These are phyloP conservation scores for Eremophila alpestris DNA, from an alignment of 2,797 vertebrate genomes.

Conservation along the genomic window DNA sequence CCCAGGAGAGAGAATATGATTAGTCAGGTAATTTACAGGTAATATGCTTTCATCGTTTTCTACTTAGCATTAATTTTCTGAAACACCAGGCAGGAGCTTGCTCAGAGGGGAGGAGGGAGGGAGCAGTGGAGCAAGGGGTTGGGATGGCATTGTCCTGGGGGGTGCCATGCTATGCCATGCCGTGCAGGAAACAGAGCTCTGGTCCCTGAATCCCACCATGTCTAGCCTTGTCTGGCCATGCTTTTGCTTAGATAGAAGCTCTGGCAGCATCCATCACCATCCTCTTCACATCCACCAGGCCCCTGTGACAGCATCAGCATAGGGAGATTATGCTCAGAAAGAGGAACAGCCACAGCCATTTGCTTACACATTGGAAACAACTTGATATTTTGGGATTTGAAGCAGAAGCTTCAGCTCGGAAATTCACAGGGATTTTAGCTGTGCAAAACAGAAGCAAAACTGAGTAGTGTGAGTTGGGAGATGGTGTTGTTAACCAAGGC, in stretches of 20 bases:
- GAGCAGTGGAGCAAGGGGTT: accelerated
- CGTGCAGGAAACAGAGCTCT: not conserved
- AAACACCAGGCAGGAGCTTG: not conserved
- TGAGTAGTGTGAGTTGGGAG: accelerated
- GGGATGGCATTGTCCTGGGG: too few relatives aligned
- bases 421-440: not conserved
- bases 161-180: not conserved
- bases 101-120: not conserved
- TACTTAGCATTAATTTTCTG: conserved; percentile 35
- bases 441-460: not conserved
- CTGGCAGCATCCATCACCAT: not conserved
- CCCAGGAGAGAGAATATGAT: conserved; percentile 20
- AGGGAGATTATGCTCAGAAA: accelerated
- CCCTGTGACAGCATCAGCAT: not conserved
- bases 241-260: not conserved
- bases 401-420: not conserved
- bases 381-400: accelerated
- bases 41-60: conserved; percentile 40
- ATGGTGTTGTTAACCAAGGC: not conserved
- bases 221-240: not conserved
- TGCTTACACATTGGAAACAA: not conserved
- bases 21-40: conserved; percentile 55
- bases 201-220: not conserved
- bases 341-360: not conserved
- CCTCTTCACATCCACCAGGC: not conserved